Evolutionary conservation across 2,113 vertebrate genomes (phyloP), one percentile per base, ranked within the genome.

Genomic region (Chaetops frenatus): DNA sequence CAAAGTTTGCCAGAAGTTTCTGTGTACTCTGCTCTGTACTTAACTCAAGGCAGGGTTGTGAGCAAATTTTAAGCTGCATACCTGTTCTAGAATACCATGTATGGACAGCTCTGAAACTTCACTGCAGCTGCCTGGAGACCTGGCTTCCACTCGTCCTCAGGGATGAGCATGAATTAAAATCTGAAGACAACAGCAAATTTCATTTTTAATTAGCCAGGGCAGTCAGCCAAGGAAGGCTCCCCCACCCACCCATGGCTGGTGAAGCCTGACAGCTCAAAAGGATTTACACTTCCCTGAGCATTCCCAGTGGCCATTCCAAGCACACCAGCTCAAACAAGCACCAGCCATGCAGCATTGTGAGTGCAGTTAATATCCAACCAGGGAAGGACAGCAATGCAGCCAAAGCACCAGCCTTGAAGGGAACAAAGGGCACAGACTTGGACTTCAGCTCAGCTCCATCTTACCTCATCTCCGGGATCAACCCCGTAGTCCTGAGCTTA

Each of bases 171-270:
- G 80, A 92, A 95, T 95, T 90, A 60, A 94, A 95, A 92, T 88
- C 72, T 86, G 93, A 97, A 95, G 93, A 86, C 93, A 93, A 81
- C 91, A 95, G 91, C 91, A 83, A 90, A 93, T 92, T 92, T 93
- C 45, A 36, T 81, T 96, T 94, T 84, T 95, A 93, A 95, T 95
- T 92, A 96, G 81, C 36, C 76, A 88, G 48, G 91, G 89, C 91
- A 95, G 85, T 12, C 81, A 94, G 95, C 95, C 95, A 96, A 83
- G 87, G 66, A 79, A 57, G 65, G 85, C 86, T 94, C 67, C 78
- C 76, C 65, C 64, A 64, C 81, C 76, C 80, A 69, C 21, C 78
- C 57, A 12, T 1, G 33, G 83, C 86, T 23, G 81, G 85, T 11
- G 42, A 76, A 82, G 89, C 83, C 88, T 78, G 84, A 65, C 80